Evolutionary conservation across 2,888 invertebrate genomes (phyloP), one percentile per base, ranked within the genome.

Genomic region (Incurvaria masculella): DNA sequence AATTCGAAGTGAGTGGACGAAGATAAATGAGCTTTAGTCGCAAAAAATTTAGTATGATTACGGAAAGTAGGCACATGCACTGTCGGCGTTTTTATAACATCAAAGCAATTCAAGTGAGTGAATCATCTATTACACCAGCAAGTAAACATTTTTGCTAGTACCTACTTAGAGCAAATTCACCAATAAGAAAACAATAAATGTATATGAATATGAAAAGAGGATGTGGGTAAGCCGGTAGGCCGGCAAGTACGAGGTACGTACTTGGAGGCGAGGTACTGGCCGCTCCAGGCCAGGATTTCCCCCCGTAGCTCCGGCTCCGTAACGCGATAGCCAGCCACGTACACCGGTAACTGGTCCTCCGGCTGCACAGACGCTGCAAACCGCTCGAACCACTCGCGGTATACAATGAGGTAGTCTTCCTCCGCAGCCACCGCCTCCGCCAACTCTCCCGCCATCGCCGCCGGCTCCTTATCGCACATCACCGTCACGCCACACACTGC

Each of bases 191-290:
- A 16, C 6, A 21, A 42, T n/a, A 21, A 21, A 21, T 20, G n/a
- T 27, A n/a, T 21, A 33, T 44, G 20, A 33, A 4, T 44, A 33
- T 45, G 33, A 33, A 19, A 21, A 19, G 16, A 27, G 27, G 26
- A 45, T 33, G 20, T 45, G 20, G 14, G 33, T 45, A 27, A 26
- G 45, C 16, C 20, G 20, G 45, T 33, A 33, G 17, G n/a, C 19
- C n/a, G 5, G 14, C 16, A 45, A 38, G 17, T 38, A 39, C 8
- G 44, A 44, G 44, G 38, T 45, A 81, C 85, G 86, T 75, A 90
- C 91, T 86, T 87, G 69, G 86, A 85, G 57, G 83, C 83, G 60
- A 91, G 79, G 72, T 89, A 90, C 65, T 88, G 88, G 48, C 87
- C 81, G 45, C 83, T 84, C 86, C 89, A 89, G 68, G 87, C 86